phyloP scores from a whole-genome alignment of 2,888 invertebrate genomes.

The Tipula helvola region DNA sequence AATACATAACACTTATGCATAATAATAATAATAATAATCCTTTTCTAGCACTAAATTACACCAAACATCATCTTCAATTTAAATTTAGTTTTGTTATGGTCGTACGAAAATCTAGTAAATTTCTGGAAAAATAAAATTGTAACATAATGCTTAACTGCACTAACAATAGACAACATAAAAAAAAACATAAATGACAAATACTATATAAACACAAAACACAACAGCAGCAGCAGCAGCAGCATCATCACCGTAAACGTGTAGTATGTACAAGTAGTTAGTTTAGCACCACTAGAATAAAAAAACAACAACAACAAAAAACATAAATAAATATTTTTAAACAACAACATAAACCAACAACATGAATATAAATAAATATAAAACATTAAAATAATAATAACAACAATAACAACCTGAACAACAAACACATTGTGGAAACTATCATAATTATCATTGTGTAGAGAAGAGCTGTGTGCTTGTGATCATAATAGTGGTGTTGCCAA shows the following conservation, averaged over 20 bases:
- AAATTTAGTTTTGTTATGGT: neutral
- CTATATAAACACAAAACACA: neutral
- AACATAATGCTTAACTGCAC: neutral
- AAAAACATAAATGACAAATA: neutral
- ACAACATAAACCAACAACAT: neutral
- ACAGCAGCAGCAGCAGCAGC: neutral
- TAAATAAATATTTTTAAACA: neutral
- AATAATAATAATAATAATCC: too few species aligned
- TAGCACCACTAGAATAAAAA: neutral
- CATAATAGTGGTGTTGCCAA: neutral
- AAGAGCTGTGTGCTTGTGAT: neutral
- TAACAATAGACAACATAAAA: neutral
- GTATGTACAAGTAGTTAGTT: neutral
- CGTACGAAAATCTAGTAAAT: neutral
- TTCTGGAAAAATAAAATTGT: neutral
- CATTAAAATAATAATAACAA: neutral
- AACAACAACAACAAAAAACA: neutral
- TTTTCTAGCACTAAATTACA: neutral
- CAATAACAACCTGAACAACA: neutral
- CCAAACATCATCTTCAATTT: neutral
- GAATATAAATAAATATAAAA: neutral
- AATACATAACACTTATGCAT: too few species aligned
- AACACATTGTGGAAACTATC: neutral
- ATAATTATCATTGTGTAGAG: neutral
- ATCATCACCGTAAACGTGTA: neutral